phyloP scores from a whole-genome alignment of 1,140 invertebrate species.

The Drosophila orena region DNA sequence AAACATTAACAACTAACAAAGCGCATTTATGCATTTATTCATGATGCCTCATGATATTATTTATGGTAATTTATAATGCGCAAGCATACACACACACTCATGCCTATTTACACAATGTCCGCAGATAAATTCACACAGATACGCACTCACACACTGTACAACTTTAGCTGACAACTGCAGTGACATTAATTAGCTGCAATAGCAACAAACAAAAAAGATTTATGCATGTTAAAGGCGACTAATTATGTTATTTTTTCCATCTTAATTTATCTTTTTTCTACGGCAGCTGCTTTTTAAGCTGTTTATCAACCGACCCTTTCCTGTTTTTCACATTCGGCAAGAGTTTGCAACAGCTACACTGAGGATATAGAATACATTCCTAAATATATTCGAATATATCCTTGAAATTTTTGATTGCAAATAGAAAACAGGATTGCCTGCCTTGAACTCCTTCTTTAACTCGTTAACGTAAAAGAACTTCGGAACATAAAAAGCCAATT shows the following conservation, averaged over 20 bases:
- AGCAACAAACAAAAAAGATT: slow-evolving; percentile 56
- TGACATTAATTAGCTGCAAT: slow-evolving; percentile 69
- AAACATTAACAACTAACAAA: slow-evolving; percentile 77
- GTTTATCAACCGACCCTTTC: neutral
- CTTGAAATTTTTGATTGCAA: too few species aligned
- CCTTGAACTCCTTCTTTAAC: too few species aligned
- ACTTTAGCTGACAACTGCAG: slow-evolving; percentile 56
- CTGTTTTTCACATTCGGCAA: neutral
- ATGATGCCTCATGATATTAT: slow-evolving; percentile 54
- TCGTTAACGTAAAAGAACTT: neutral
- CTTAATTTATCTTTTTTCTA: slow-evolving; percentile 36
- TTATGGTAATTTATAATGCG: slow-evolving; percentile 61
- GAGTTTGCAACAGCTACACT: neutral
- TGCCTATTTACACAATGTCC: slow-evolving; percentile 39
- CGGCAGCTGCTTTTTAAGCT: slow-evolving; percentile 15
- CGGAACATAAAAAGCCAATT: neutral
- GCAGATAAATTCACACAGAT: slow-evolving; percentile 12
- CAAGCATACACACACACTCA: slow-evolving; percentile 18
- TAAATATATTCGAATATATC: too few species aligned
- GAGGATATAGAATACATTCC: neutral
- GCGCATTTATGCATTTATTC: slow-evolving; percentile 72
- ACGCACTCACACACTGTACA: slow-evolving; percentile 40
- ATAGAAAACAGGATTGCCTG: too few species aligned
- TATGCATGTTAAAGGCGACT: slow-evolving; percentile 68
- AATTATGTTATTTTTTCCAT: slow-evolving; percentile 59